Evolutionary conservation across 2,888 invertebrate genomes (phyloP), one percentile per base, ranked within the genome.

Genomic region (Smittia sp.): DNA sequence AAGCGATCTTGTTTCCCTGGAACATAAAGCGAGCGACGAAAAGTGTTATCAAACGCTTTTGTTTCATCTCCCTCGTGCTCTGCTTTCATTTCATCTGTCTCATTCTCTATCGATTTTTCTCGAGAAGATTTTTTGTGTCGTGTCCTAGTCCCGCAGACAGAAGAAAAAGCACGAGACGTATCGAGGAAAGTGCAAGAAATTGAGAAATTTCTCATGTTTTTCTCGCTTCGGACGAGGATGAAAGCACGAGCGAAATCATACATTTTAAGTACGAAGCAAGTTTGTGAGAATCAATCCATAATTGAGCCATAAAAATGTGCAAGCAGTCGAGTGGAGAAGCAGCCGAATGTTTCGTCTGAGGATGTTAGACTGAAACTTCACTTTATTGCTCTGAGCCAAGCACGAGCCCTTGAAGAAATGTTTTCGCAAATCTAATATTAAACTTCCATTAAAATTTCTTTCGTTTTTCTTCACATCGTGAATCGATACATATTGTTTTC

Each of bases 271-370:
- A 22, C 3, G n/a, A 18, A 11, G 18, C 1, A 22, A 58, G 18
- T 20, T 22, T 9, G 22, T 58, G 24, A 52, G 54, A 69, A 69
- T 69, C 69, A 69, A 54, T 69, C 52, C 69, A 52, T 69, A 69
- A 69, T 69, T 54, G 69, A 69, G 69, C 22, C 25, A 69, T 69
- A 69, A 69, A 68, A 24, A 39, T 18, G n/a, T 11, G 13, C 18
- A 9, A 9, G 4, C 32, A 18, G 24, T 22, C 20, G 20, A 24
- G 32, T 27, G 32, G 32, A 11, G 38, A 9, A 20, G 13, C 38
- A 32, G 3, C n/a, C 15, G 46, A 46, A 46, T 13, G n/a, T 46
- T 2, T n/a, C 46, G 46, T n/a, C n/a, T n/a, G n/a, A n/a, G n/a
- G n/a, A n/a, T n/a, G n/a, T n/a, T n/a, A n/a, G n/a, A n/a, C n/a